phyloP scores from a whole-genome alignment of 1,140 invertebrate species.

The Nasonia giraulti region DNA sequence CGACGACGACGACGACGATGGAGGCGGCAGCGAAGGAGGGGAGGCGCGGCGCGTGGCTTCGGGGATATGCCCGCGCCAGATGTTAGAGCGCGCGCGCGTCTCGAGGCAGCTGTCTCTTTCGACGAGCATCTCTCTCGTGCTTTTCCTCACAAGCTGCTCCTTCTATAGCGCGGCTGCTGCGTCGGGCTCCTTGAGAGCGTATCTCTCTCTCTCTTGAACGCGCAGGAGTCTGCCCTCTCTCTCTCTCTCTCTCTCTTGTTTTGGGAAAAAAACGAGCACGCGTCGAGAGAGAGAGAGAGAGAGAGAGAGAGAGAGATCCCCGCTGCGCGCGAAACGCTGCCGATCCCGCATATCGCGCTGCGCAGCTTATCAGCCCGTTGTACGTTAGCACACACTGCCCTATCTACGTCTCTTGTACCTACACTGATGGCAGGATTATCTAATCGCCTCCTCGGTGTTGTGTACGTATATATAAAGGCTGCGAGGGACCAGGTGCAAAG shows the following conservation, averaged over 20 bases:
- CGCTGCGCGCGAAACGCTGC: neutral
- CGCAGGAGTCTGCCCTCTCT: too few relatives aligned
- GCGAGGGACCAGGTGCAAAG: constrained; percentile 31
- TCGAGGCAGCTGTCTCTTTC: constrained; percentile 51
- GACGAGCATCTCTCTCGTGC: constrained; percentile 43
- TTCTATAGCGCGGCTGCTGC: neutral
- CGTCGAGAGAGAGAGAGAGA: neutral
- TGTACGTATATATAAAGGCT: neutral
- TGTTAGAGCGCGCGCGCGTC: constrained; percentile 44
- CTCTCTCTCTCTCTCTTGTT: neutral
- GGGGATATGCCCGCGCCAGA: constrained; percentile 51
- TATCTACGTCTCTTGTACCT: too few relatives aligned
- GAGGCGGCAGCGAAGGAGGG: constrained; percentile 54
- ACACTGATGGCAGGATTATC: too few relatives aligned
- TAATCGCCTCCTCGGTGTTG: too few relatives aligned
- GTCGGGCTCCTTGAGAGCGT: neutral
- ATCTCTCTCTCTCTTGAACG: neutral
- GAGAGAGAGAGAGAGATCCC: neutral
- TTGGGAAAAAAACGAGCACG: constrained; percentile 38
- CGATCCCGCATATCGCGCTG: neutral
- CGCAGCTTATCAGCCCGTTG: too few relatives aligned
- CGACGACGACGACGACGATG: constrained; percentile 8
- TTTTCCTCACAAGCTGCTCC: constrained; percentile 32
- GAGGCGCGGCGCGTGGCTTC: constrained; percentile 51
- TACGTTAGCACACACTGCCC: too few relatives aligned